Percentiles rank a stretch among this genome's conserved stretches.
Evolutionary conservation across 2,113 vertebrate species (phyloP).

Genomic region (Romanogobio albipinnatus): DNA sequence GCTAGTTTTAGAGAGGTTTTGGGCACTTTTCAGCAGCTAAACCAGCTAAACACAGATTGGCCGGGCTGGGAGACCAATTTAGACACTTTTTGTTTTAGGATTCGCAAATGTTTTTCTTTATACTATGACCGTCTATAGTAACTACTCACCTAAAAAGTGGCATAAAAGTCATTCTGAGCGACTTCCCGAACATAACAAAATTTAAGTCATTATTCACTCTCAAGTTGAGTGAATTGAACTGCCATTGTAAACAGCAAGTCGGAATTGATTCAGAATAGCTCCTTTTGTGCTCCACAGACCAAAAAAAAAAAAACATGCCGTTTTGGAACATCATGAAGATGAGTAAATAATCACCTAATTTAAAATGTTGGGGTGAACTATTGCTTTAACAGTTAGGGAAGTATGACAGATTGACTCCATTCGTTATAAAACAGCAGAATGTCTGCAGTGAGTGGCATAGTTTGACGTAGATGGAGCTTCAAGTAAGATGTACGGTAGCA

Average conservation of each 20-base stretch:
- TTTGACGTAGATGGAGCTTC: conserved; percentile 39
- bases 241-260: background rate
- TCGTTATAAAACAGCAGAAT: background rate
- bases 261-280: background rate
- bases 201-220: no score
- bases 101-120: background rate
- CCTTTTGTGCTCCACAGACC: background rate
- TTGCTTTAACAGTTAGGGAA: background rate
- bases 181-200: no score
- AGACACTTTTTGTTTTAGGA: no score
- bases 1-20: background rate
- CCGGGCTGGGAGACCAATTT: no score
- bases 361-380: background rate
- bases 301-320: background rate
- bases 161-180: no score
- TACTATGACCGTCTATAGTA: no score
- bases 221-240: background rate
- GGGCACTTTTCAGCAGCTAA: background rate
- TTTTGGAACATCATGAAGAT: background rate
- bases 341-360: background rate
- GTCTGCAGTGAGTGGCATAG: background rate
- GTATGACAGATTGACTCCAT: conserved; percentile 1
- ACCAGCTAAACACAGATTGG: no score
- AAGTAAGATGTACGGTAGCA: background rate
- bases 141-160: no score